Evolutionary conservation across 2,888 invertebrate genomes (phyloP).

Genomic region (Tinea semifulvella): DNA sequence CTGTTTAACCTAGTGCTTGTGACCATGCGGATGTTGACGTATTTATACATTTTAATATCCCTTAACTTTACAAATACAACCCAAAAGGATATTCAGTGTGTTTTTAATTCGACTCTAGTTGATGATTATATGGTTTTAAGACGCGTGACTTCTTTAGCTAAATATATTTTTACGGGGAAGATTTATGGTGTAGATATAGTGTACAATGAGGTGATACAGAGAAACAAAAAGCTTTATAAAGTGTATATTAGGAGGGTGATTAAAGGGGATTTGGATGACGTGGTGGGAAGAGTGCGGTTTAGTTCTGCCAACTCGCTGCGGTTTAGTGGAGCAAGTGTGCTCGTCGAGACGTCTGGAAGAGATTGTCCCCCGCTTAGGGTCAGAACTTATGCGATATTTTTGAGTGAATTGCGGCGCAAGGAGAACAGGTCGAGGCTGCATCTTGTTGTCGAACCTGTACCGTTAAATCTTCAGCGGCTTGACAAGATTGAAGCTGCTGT

Average conservation of each 20-base stretch:
- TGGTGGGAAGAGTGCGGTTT: constrained; percentile 39
- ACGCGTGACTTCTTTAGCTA: constrained; percentile 39
- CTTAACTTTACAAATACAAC: not conserved
- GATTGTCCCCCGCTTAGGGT: constrained; percentile 38
- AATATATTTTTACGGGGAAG: constrained; percentile 53
- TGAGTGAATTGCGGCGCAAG: constrained; percentile 34
- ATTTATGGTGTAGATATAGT: constrained; percentile 36
- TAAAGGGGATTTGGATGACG: constrained; percentile 51
- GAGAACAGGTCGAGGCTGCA: constrained; percentile 29
- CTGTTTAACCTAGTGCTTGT: not conserved
- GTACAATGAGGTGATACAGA: constrained; percentile 23
- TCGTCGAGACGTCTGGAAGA: constrained; percentile 34
- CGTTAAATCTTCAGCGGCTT: constrained; percentile 41
- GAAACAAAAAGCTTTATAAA: constrained; percentile 34
- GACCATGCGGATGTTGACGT: not conserved
- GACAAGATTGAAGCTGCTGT: constrained; percentile 47
- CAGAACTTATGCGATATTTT: constrained; percentile 47
- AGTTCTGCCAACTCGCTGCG: constrained; percentile 35
- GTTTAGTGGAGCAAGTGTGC: constrained; percentile 44
- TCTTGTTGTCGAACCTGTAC: constrained; percentile 45
- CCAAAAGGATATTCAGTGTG: not conserved
- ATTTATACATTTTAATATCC: not conserved
- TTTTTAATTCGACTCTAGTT: constrained; percentile 22
- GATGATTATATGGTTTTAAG: constrained; percentile 22
- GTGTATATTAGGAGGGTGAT: constrained; percentile 51